Base-by-base conservation (phyloP, 2,888 invertebrate species). In the Drosophila mimica region DNA sequence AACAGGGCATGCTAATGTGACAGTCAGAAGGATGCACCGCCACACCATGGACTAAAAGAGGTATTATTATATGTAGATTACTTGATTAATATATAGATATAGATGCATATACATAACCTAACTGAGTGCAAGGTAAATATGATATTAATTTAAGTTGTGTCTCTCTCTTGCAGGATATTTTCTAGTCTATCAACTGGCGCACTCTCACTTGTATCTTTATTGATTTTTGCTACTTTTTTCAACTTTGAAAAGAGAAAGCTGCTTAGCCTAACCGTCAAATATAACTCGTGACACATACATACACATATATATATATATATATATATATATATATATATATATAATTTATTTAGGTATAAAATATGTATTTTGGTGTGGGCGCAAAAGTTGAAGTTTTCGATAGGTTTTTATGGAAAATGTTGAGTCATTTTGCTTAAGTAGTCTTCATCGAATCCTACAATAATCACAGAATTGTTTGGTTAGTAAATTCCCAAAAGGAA, bases 161-260 rank as follows among this genome's bases (percentile, higher is more conserved):
- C 20, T 46, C 4, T 20, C 7, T 20, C 4, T 20, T 40, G 20
- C 34, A 36, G 53, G 31, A 34, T 48, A 67, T 46, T 8, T 13
- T 13, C 8, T 4, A 31, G 46, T 64, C 28, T 3, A 8, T 33
- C 34, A 51, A 28, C 34, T 46, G 13, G 6, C n/a, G 1, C 11
- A n/a, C 17, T 11, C 5, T 40, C 15, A 8, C 46, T n/a, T 20
- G 8, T n/a, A 43, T n/a, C n/a, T 46, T 36, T 56, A 68, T 69
- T 68, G 67, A 69, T 68, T 69, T 67, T 36, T 40, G 40, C 30
- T 64, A 36, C 25, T 31, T 33, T 65, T 63, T 59, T 51, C 17
- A 11, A 43, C 49, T 52, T 51, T 49, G 53, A 69, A 72, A 73
- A 66, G 57, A 53, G 49, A 75, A 74, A 62, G 69, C 76, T 58